A percentile compares a stretch with the other conserved stretches of the same genome.
Evolutionary conservation across 2,888 invertebrate genomes (phyloP).

Genomic region (Azorinus chamasolen): DNA sequence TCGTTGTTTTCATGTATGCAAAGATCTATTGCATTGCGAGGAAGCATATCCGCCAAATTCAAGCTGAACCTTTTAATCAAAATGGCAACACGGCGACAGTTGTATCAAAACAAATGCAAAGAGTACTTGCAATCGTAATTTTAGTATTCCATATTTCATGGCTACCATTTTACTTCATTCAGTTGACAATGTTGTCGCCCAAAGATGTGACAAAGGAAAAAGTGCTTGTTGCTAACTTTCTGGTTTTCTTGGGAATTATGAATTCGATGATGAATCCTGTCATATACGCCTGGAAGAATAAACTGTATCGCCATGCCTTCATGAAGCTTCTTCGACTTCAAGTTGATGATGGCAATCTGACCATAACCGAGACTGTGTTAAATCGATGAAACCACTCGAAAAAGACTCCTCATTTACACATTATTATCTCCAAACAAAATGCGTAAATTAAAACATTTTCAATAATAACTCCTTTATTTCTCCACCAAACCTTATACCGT

Average conservation of each 20-base stretch:
- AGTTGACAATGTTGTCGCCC: constrained; percentile 38
- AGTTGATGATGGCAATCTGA: neutral
- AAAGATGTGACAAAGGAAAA: constrained; percentile 19
- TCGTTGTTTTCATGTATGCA: constrained; percentile 59
- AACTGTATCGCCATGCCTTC: constrained; percentile 61
- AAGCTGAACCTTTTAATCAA: constrained; percentile 25
- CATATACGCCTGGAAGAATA: constrained; percentile 72
- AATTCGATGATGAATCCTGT: constrained; percentile 71
- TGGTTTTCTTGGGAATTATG: constrained; percentile 63
- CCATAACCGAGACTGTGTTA: neutral
- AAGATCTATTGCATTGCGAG: constrained; percentile 56
- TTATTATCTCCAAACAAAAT: no score
- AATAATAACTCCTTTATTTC: no score
- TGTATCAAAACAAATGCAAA: constrained; percentile 43
- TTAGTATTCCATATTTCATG: constrained; percentile 63
- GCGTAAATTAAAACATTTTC: no score
- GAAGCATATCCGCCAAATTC: constrained; percentile 50
- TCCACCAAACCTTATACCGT: no score
- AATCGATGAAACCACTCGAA: no score
- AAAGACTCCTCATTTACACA: no score
- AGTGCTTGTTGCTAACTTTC: constrained; percentile 48
- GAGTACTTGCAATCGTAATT: constrained; percentile 55
- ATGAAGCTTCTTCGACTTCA: constrained; percentile 52
- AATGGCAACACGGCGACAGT: constrained; percentile 3
- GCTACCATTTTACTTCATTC: constrained; percentile 64